Conservation (phyloP, 2,888 invertebrate genomes). For the Quadriops clusia region DNA sequence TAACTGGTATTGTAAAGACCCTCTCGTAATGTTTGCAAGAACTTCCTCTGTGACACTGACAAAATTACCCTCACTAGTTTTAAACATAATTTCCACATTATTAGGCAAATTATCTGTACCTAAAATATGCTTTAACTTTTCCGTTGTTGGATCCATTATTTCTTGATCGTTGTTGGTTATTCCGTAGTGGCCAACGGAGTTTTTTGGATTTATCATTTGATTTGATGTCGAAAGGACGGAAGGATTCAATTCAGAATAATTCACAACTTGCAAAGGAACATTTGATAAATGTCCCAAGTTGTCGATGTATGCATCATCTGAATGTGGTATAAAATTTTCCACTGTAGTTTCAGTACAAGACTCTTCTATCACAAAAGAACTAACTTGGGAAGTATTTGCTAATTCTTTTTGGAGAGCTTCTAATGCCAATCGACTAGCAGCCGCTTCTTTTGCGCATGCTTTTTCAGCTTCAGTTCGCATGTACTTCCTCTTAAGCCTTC, state of each 20-base stretch:
- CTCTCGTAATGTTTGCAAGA: slow-evolving; percentile 33
- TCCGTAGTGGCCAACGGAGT: slow-evolving; percentile 2
- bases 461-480: slow-evolving; percentile 31
- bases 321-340: slow-evolving; percentile 32
- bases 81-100: slow-evolving; percentile 47
- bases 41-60: slow-evolving; percentile 53
- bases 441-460: slow-evolving; percentile 35
- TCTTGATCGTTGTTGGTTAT: too few relatives aligned
- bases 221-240: slow-evolving; percentile 17
- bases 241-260: slow-evolving; percentile 21
- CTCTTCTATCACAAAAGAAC: slow-evolving; percentile 34
- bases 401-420: slow-evolving; percentile 37
- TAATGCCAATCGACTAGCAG: slow-evolving; percentile 35
- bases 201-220: slow-evolving; percentile 17
- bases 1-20: slow-evolving; percentile 31
- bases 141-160: slow-evolving; percentile 23
- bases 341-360: slow-evolving; percentile 33
- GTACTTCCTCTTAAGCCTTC: slow-evolving; percentile 27
- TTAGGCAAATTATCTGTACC: slow-evolving; percentile 33
- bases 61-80: slow-evolving; percentile 52
- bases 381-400: slow-evolving; percentile 29
- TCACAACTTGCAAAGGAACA: slow-evolving; percentile 21
- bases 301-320: slow-evolving; percentile 21
- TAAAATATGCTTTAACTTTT: slow-evolving; percentile 30
- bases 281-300: slow-evolving; percentile 19